Evolutionary conservation across 2,888 invertebrate species (phyloP).

Genomic region (Hybos culiciformis): DNA sequence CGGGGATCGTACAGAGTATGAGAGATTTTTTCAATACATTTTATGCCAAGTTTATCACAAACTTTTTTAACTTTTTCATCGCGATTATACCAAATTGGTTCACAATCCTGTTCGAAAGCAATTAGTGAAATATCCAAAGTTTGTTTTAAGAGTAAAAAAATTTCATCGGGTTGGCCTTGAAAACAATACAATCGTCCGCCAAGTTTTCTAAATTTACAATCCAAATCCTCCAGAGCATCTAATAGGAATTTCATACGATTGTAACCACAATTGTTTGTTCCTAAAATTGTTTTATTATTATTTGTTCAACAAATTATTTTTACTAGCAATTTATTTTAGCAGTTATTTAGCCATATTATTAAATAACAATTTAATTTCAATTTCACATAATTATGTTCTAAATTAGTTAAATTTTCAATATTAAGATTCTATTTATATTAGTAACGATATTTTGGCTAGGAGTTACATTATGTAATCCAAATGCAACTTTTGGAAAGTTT

Average conservation of each 20-base stretch:
- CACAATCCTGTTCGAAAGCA: constrained; percentile 54
- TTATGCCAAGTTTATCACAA: constrained; percentile 42
- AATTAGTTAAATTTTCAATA: no score
- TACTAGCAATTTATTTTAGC: background rate
- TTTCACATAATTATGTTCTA: no score
- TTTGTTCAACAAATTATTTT: background rate
- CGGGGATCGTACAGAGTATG: constrained; percentile 61
- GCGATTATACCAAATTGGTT: constrained; percentile 52
- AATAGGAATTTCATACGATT: constrained; percentile 56
- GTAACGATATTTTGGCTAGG: no score
- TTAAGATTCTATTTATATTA: no score
- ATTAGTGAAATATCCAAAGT: constrained; percentile 42
- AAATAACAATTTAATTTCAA: background rate
- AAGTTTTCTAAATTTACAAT: constrained; percentile 41
- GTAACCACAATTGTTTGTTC: constrained; percentile 48
- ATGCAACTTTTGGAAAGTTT: no score
- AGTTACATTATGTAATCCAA: no score
- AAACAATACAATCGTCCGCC: constrained; percentile 47
- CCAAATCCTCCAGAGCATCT: constrained; percentile 50
- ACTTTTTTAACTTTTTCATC: constrained; percentile 43
- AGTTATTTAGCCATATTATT: background rate
- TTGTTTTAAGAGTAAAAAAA: constrained; percentile 45
- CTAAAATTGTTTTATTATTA: constrained; percentile 27
- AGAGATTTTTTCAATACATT: constrained; percentile 47
- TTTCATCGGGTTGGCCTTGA: constrained; percentile 44